Evolutionary conservation across 2,113 vertebrate species (phyloP).

Genomic region (Baryphthengus martii): DNA sequence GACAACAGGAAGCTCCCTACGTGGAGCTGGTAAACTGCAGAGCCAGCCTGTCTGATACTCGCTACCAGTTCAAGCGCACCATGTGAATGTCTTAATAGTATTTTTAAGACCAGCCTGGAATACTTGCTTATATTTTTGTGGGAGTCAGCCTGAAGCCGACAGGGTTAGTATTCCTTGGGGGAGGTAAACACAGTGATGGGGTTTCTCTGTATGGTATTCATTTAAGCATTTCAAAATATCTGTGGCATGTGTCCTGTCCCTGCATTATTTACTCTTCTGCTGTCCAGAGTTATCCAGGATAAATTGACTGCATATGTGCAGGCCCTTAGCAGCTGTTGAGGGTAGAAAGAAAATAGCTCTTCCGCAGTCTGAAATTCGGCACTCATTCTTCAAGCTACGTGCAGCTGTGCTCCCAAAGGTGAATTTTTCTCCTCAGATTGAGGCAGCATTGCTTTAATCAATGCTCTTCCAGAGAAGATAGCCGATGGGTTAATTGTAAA

Average conservation of each 20-base stretch:
- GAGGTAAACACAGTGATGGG: not conserved
- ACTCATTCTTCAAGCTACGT: not conserved
- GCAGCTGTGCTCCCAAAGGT: not conserved
- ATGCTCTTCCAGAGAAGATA: not conserved
- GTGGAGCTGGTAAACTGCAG: not conserved
- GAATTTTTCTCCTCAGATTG: not conserved
- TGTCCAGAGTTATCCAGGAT: not conserved
- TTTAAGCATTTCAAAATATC: not conserved
- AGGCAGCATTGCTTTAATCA: not conserved
- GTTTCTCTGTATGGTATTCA: not conserved
- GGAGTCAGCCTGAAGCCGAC: not conserved
- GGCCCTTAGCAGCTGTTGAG: not conserved
- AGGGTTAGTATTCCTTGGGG: not conserved
- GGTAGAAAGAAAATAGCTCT: not conserved
- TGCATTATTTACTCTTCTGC: not conserved
- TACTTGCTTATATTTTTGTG: not conserved
- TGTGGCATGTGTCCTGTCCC: not conserved
- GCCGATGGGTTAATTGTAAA: not conserved
- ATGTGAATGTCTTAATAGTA: not conserved
- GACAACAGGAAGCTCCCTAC: not conserved
- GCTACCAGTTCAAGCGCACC: not conserved
- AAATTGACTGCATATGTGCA: not conserved
- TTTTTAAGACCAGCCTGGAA: conserved; percentile 28
- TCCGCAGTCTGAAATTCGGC: not conserved
- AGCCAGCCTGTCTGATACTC: not conserved